Base-by-base conservation (phyloP, 2,113 vertebrate species). In the Apteryx owenii region DNA sequence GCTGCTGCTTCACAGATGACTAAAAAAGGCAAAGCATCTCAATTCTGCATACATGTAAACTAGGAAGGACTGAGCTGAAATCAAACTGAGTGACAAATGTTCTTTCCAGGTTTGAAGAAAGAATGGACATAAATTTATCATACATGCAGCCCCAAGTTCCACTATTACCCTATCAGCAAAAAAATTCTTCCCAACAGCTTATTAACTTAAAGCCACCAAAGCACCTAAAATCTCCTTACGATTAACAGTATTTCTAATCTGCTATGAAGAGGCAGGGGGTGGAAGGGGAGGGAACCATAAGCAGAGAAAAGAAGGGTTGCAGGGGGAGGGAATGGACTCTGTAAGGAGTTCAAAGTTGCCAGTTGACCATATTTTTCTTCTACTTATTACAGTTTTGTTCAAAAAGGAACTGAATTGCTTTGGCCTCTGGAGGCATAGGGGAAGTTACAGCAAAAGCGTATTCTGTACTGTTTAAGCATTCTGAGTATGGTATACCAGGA, bases 21-120 rank as follows among this genome's bases (percentile, higher is more conserved):
- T 90, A 66, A 95, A 95, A 92, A 83, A 83, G 44, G 72, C 64
- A 95, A 88, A 82, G 48, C 12, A 44, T 53, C 29, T 84, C 71
- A 79, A n/a, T 33, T 75, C 53, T 68, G 36, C 53, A 85, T 20
- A 58, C n/a, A 29, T 15, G 22, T 42, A 50, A 93, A 72, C 46
- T 31, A 65, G 14, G 19, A 79, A 76, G 28, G 20, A 76, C 53
- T 68, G 33, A 46, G 38, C 38, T 77, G 28, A 85, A 88, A 65
- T 29, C 28, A 72, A 90, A 53, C 5, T 8, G 11, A 60, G 25
- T 46, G 85, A 33, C 42, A 66, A 10, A 28, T 1, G 0, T 22
- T 90, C 21, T 76, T 66, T 75, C 46, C 46, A 38, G 11, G 20
- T 86, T 60, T 75, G 53, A 92, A 53, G 14, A 10, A 46, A 53